Evolutionary conservation across 1,140 invertebrate species (phyloP), one percentile per base, ranked within the genome.

Genomic region (Magallana angulata): DNA sequence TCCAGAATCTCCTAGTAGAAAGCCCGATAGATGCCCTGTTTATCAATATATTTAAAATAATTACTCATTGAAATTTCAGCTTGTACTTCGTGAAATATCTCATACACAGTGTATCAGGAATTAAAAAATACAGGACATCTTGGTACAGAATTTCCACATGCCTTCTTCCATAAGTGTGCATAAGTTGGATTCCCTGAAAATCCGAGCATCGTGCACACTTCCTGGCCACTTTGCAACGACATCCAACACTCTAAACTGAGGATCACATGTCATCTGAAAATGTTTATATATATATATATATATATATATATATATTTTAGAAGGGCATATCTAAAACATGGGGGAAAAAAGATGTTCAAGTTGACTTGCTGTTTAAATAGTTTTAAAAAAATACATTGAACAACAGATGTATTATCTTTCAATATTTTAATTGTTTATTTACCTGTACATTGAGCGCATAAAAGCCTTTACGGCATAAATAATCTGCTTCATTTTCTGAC

Each of bases 1-100:
- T 7, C 64, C 87, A 16, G 82, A 80, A n/a, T 84, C 83, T 7
- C 87, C 87, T 62, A 88, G 58, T 60, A 88, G 16, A 16, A 88
- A 9, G n/a, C 87, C 87, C 14, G 82, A 16, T n/a, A 83, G 64
- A 8, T 36, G 36, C 57, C 86, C 86, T 87, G 82, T 16, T 36
- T 36, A 36, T 36, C 1, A 36, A 36, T 36, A 36, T 36, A 36
- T 36, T 36, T 36, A 58, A 82, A 82, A 71, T 71, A 80, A 18
- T 18, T 30, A 30, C 12, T 16, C 76, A 80, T 36, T 36, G 36
- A 36, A 36, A 36, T 36, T 36, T 36, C 36, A 36, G 36, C 4
- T 36, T 36, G 36, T 36, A 36, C 36, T 3, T 36, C 36, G 36
- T 36, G 36, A 36, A 36, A 36, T 36, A 36, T 36, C 36, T 36